Base-by-base conservation (phyloP, 2,888 invertebrate genomes). In the Platypus cylindrus region DNA sequence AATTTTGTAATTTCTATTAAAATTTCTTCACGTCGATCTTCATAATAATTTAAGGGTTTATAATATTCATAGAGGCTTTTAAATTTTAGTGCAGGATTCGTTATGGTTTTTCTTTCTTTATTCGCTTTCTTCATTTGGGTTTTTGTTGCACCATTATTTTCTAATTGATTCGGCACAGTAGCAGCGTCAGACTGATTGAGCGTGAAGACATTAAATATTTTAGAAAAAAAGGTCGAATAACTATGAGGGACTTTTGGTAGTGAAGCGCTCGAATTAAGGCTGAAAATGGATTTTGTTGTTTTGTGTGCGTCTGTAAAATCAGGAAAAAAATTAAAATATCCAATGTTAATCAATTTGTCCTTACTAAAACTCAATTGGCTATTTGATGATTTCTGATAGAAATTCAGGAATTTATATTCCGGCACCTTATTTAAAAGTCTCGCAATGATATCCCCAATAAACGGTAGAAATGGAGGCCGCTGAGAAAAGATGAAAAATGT, bases 381-480 rank as follows among this genome's bases (percentile, higher is more conserved):
- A 3, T 45, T 44, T 7, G 37, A 14, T 16, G 37, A 31, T 28
- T 34, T 38, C 17, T 34, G 40, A 7, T 36, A 35, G n/a, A 34
- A n/a, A n/a, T n/a, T 42, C 14, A 40, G 37, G 15, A 49, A 35
- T 23, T 43, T 38, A 28, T 55, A 54, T 13, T 56, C 50, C 9
- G 59, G 57, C 25, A 62, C 48, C 36, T 56, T 54, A 27, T 56
- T 57, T 3, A 69, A 50, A 24, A 70, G 45, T 41, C 54, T 59
- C 1, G 51, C 49, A 3, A 70, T 40, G 16, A 70, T 43, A 43
- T 68, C 64, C 0, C 63, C 65, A 1, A 69, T 60, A 36, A 60
- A 66, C 0, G 70, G 70, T 41, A 71, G 48, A 31, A 52, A 63
- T 2, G 67, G 65, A 1, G 60, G 52, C 25, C 51, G 54, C 33